These are phyloP conservation scores for Myoxocephalus aenaeus DNA, from an alignment of 2,797 vertebrate genomes.

Conservation along the genomic window DNA sequence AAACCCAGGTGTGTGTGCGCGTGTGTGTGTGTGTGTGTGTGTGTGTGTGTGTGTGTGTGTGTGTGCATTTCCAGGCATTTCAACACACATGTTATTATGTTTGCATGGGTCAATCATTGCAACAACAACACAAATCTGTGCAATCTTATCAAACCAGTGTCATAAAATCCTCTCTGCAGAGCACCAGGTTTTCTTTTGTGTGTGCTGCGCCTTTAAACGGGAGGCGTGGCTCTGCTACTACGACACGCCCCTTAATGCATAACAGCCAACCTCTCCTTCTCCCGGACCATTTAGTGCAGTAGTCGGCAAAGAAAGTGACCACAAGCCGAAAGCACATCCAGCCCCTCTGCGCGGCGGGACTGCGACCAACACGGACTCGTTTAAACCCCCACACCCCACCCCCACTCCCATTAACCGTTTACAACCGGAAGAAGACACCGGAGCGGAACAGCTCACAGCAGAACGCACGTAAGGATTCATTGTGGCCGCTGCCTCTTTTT, in stretches of 20 bases:
- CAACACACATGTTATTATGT: neutral
- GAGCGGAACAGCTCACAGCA: neutral
- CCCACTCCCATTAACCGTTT: slow-evolving; percentile 15
- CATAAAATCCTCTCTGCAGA: slow-evolving; percentile 8
- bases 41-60: too few species aligned
- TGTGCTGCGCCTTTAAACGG: slow-evolving; percentile 80
- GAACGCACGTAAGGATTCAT: slow-evolving; percentile 1
- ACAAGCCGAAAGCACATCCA: slow-evolving; percentile 48
- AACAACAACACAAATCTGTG: slow-evolving; percentile 1
- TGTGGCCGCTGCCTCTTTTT: neutral
- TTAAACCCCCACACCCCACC: neutral
- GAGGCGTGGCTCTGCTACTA: slow-evolving; percentile 78
- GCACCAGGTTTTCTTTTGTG: neutral
- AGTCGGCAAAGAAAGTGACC: slow-evolving; percentile 75
- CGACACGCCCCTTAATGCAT: slow-evolving; percentile 78
- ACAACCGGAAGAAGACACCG: neutral
- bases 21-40: neutral
- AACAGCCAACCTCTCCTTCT: slow-evolving; percentile 55
- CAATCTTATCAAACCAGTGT: slow-evolving; percentile 49
- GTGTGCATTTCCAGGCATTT: neutral
- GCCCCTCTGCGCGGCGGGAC: slow-evolving; percentile 38
- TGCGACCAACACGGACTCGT: slow-evolving; percentile 35
- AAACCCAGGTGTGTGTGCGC: neutral
- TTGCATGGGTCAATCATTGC: neutral
- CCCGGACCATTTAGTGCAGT: slow-evolving; percentile 75